Evolutionary conservation across 2,888 invertebrate species (phyloP), one percentile per base, ranked within the genome.

Genomic region (Nomada fabriciana): DNA sequence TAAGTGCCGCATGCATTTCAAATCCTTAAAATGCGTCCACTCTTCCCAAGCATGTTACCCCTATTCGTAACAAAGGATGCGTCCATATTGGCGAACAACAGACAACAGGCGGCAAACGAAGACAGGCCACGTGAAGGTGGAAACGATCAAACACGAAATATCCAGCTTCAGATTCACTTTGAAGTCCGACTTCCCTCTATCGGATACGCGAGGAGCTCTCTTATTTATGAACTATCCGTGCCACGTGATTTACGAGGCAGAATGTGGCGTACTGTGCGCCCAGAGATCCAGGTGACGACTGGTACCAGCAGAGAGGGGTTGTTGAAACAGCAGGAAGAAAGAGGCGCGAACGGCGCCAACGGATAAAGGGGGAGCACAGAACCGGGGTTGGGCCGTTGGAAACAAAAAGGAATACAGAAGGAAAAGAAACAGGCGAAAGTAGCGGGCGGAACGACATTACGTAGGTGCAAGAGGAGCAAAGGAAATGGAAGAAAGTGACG

Each of bases 171-270:
- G 57, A 20, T 71, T 23, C n/a, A 50, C 25, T 73, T 57, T 29
- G 36, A 65, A n/a, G 53, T 3, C 50, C 25, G 61, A 23, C 82
- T 71, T 59, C 52, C 13, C 43, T 77, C 61, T 25, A 76, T 72
- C 75, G 68, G 79, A 86, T 85, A 77, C 79, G 77, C 77, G 77
- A 61, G 60, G 53, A 65, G 59, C 80, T 77, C 79, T 86, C 87
- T 89, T 89, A 90, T 91, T 90, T 90, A 90, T 89, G 86, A 91
- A 91, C 89, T 90, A 90, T 90, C 89, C 88, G 88, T 82, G 86
- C 82, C 69, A 79, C 65, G 76, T 81, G 89, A 92, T 91, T 91
- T 92, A 91, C 85, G 90, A 88, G 82, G 79, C 36, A 83, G 83
- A 90, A 91, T 91, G 13, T 11, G 47, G 47, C 47, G 10, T 47